Evolutionary conservation across 2,113 vertebrate genomes (phyloP).

Genomic region (Notothenia coriiceps): DNA sequence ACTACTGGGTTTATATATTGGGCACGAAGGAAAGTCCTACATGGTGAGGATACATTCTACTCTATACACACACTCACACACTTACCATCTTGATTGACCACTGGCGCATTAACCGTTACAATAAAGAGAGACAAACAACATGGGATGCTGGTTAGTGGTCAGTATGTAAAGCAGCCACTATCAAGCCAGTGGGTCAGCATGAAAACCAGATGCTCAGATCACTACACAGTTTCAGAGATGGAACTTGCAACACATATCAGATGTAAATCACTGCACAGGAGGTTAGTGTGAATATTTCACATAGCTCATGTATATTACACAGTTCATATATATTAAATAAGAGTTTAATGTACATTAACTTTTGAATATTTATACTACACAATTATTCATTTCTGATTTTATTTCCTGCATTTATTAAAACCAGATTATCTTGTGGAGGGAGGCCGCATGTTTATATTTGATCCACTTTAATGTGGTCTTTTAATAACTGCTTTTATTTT

Average conservation of each 20-base stretch:
- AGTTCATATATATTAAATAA: constrained; percentile 4
- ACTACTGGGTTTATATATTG: constrained; percentile 30
- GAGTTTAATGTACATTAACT: not conserved
- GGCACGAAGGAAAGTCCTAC: constrained; percentile 39
- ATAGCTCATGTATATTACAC: too few relatives aligned
- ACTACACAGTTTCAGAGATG: not conserved
- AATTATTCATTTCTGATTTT: not conserved
- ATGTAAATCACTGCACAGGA: not conserved
- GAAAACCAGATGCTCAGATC: not conserved
- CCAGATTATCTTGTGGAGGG: not conserved
- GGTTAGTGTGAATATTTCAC: not conserved
- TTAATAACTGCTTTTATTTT: not conserved
- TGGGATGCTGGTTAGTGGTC: constrained; percentile 64
- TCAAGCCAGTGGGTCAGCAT: not conserved
- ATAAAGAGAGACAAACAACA: constrained; percentile 85
- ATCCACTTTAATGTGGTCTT: not conserved
- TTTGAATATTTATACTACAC: too few relatives aligned
- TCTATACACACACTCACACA: constrained; percentile 51
- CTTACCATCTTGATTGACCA: constrained; percentile 98
- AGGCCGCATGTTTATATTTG: not conserved
- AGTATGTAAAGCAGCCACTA: constrained; percentile 5
- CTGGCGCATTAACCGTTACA: constrained; percentile 83
- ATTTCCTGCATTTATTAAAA: not conserved
- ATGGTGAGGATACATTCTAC: constrained; percentile 25
- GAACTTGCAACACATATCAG: not conserved